These are phyloP conservation scores for Arenicola marina DNA, from an alignment of 2,888 invertebrate species.

Conservation along the genomic window DNA sequence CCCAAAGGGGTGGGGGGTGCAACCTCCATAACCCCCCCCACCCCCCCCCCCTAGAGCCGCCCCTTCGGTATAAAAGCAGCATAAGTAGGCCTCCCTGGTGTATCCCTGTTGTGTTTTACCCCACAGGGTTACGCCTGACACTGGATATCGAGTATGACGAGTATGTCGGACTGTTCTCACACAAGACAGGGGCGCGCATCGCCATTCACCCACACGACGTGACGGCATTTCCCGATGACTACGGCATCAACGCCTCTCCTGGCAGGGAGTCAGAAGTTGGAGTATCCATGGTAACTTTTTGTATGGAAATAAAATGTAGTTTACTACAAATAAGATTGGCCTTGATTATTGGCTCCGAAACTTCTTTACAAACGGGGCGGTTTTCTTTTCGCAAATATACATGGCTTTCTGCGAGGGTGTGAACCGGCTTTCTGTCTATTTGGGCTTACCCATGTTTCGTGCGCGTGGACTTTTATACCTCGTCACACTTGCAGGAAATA, in stretches of 20 bases:
- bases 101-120: not conserved
- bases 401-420: too few relatives aligned
- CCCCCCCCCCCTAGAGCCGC: too few relatives aligned
- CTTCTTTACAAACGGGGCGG: not conserved
- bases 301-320: not conserved
- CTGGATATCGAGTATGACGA: conserved; percentile 39
- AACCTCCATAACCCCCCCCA: too few relatives aligned
- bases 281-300: conserved; percentile 13
- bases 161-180: conserved; percentile 39
- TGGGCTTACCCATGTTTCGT: too few relatives aligned
- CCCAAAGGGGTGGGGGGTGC: too few relatives aligned
- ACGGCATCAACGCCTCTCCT: conserved; percentile 38
- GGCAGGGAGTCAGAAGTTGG: conserved; percentile 39
- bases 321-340: too few relatives aligned
- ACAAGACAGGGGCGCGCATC: conserved; percentile 37
- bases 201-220: conserved; percentile 37
- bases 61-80: too few relatives aligned
- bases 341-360: too few relatives aligned
- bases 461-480: not conserved
- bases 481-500: not conserved
- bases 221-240: conserved; percentile 36
- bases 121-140: conserved; percentile 40
- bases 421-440: too few relatives aligned
- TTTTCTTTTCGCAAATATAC: not conserved
- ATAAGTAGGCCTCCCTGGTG: too few relatives aligned